A percentile compares a stretch with the other conserved stretches of the same genome.
These are phyloP conservation scores for Microcebus griseorufus DNA, from an alignment of 2,113 vertebrate genomes.

Conservation along the genomic window DNA sequence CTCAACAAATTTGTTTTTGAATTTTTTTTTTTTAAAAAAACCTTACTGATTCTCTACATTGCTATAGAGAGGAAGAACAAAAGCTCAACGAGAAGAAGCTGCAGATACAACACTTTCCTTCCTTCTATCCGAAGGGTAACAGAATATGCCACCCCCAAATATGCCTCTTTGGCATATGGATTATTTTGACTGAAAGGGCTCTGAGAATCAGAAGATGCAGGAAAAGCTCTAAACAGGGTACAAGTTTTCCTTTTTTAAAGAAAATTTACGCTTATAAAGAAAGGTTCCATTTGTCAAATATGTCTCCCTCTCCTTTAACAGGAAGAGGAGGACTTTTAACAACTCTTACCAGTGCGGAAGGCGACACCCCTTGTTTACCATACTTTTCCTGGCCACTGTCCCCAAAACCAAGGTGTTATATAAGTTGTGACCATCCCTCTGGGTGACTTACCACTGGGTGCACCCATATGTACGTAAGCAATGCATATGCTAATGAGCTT, in stretches of 20 bases:
- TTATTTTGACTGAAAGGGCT: background rate
- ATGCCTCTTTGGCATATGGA: background rate
- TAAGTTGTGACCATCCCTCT: background rate
- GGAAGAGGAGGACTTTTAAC: background rate
- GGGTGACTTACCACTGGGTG: background rate
- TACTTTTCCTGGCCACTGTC: no score
- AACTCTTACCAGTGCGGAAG: background rate
- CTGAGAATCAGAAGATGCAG: background rate
- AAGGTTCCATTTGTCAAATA: background rate
- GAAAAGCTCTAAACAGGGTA: background rate
- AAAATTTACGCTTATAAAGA: background rate
- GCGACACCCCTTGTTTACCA: background rate
- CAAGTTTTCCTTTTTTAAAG: background rate
- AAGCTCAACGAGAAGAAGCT: background rate
- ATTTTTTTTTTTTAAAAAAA: background rate
- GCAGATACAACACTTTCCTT: background rate
- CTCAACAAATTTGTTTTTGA: background rate
- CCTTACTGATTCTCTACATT: background rate
- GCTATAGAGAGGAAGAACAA: background rate
- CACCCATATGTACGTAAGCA: accelerated
- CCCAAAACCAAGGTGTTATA: background rate
- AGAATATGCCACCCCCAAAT: background rate
- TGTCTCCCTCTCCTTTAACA: background rate
- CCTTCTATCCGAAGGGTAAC: background rate
- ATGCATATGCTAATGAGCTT: background rate